phyloP scores from a whole-genome alignment of 2,888 invertebrate species.

The Eurois occulta region DNA sequence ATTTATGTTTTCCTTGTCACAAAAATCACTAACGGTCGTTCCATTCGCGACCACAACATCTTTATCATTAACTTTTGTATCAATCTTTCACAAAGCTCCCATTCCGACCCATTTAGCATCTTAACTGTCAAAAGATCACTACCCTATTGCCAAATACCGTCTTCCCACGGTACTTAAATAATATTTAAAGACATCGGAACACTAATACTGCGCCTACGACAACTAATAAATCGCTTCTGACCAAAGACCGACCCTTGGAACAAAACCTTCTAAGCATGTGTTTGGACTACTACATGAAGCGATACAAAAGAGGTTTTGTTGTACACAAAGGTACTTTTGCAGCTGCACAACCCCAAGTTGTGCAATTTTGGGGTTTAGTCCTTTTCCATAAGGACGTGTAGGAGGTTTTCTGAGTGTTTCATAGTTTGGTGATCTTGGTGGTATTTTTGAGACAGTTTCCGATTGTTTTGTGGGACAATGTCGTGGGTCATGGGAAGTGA shows the following conservation, averaged over 20 bases:
- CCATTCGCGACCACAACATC: neutral
- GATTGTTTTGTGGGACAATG: constrained; percentile 79
- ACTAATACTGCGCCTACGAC: constrained; percentile 77
- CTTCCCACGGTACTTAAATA: constrained; percentile 79
- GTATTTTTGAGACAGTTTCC: constrained; percentile 81
- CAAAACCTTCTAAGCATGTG: constrained; percentile 77
- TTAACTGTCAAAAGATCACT: constrained; percentile 55
- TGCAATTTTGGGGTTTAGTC: constrained; percentile 61
- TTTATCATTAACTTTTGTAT: constrained; percentile 16
- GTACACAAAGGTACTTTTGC: constrained; percentile 55
- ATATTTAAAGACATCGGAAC: constrained; percentile 72
- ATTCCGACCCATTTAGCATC: constrained; percentile 67
- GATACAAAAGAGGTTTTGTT: constrained; percentile 71
- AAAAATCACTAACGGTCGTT: constrained; percentile 25
- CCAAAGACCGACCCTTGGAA: constrained; percentile 79
- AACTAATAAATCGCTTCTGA: constrained; percentile 75
- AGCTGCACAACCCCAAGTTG: neutral
- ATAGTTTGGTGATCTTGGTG: constrained; percentile 66
- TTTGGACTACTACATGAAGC: constrained; percentile 79
- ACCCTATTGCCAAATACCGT: constrained; percentile 41
- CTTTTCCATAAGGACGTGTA: constrained; percentile 39
- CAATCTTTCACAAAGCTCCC: constrained; percentile 43
- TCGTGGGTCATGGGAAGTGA: constrained; percentile 84
- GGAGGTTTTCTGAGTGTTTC: constrained; percentile 20
- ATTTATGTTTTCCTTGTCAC: neutral